Percentiles rank a stretch among this genome's conserved stretches.
Evolutionary conservation across 2,113 vertebrate species (phyloP).

Genomic region (Etheostoma spectabile): DNA sequence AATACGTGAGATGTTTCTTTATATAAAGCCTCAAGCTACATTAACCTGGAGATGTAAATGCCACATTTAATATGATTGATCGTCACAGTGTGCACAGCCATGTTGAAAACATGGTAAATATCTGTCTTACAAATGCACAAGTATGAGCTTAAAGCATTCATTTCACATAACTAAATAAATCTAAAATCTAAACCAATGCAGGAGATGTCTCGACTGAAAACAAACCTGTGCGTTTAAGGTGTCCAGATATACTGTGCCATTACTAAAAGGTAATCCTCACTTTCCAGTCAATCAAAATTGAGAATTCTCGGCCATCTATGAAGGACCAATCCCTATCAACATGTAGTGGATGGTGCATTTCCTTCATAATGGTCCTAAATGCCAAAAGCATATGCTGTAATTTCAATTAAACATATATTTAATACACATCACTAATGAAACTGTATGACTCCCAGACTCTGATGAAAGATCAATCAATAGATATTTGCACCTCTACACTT

Average conservation of each 20-base stretch:
- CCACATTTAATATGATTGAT: too few relatives aligned
- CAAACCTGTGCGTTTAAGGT: too few relatives aligned
- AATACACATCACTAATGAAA: constrained; percentile 21
- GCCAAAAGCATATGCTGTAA: not conserved
- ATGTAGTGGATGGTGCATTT: not conserved
- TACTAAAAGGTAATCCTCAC: not conserved
- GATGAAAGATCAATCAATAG: constrained; percentile 23
- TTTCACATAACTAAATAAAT: too few relatives aligned
- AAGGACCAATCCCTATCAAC: not conserved
- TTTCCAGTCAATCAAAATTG: too few relatives aligned
- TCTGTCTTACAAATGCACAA: too few relatives aligned
- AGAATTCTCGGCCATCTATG: not conserved
- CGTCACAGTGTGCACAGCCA: too few relatives aligned
- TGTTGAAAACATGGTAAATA: too few relatives aligned
- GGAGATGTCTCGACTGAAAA: not conserved
- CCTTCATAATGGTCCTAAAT: not conserved
- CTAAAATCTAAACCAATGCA: too few relatives aligned
- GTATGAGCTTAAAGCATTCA: too few relatives aligned
- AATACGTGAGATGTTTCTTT: not conserved
- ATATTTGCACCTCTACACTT: constrained; percentile 31
- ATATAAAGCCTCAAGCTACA: too few relatives aligned
- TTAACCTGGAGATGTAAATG: too few relatives aligned
- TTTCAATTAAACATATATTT: constrained; percentile 12
- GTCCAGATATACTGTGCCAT: not conserved
- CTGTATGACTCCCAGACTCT: not conserved